Evolutionary conservation across 2,888 invertebrate species (phyloP), one percentile per base, ranked within the genome.

Genomic region (Bruchidius siliquastri): DNA sequence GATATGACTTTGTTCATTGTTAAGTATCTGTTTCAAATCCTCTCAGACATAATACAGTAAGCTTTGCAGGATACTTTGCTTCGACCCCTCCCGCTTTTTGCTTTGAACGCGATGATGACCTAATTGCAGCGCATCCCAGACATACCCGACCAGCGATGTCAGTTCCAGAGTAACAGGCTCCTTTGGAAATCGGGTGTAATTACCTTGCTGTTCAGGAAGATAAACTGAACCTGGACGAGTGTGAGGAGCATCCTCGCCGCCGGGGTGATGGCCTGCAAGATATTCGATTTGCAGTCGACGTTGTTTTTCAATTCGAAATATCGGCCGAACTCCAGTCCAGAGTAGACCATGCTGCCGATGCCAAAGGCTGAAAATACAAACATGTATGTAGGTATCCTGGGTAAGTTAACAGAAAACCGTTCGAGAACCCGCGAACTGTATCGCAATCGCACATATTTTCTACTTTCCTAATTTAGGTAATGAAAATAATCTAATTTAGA

Each of bases 171-270:
- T 18, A 13, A 49, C 49, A 1, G 49, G 49, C 49, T 49, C 49
- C 18, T 49, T 49, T 49, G 18, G 49, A 49, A 49, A 49, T 13
- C 13, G 49, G 49, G 1, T 13, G 49, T 67, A 22, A 68, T 87
- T 85, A 96, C 97, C 93, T 97, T 96, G 85, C 97, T 96, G 87
- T 98, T 98, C 76, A 98, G 91, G 88, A 98, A 98, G 87, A 98
- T 96, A 88, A 98, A 98, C 88, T 98, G 98, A 92, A 98, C 96
- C 88, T 98, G 98, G 83, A 97, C 94, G 87, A 98, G 97, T 82
- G 97, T 98, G 88, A 98, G 98, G 73, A 95, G 94, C 94, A 98
- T 96, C 79, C 97, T 90, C 0, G 96, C 94, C 6, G 96, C 94
- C 0, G 98, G 97, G 2, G 97, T 96, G 72, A 97, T 88, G 0